Evolutionary conservation across 1,140 invertebrate genomes (phyloP).

Genomic region (Drosophila teissieri): DNA sequence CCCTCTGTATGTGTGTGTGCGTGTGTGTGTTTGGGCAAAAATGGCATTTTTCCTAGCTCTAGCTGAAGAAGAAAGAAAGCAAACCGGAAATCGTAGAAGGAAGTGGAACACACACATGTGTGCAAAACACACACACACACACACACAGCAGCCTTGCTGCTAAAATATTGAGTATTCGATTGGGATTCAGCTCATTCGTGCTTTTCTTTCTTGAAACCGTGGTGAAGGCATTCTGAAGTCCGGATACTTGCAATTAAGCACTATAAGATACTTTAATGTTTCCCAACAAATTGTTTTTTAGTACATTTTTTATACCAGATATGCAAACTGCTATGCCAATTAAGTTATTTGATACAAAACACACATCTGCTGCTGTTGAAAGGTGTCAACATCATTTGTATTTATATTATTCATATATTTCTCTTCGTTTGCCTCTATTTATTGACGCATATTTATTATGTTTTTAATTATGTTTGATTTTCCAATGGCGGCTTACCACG

Average conservation of each 20-base stretch:
- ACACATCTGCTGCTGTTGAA: too few species aligned
- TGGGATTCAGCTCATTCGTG: slow-evolving; percentile 25
- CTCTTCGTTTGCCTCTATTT: background rate
- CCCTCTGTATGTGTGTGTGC: slow-evolving; percentile 2
- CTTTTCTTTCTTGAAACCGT: background rate
- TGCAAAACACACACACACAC: slow-evolving; percentile 5
- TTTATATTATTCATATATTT: too few species aligned
- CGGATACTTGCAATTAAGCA: too few species aligned
- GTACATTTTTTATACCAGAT: too few species aligned
- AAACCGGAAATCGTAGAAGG: slow-evolving; percentile 66
- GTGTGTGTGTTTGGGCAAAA: slow-evolving; percentile 7
- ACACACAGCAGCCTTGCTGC: slow-evolving; percentile 25
- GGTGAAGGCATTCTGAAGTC: background rate
- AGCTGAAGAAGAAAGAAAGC: slow-evolving; percentile 19
- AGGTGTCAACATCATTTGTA: too few species aligned
- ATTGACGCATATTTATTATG: background rate
- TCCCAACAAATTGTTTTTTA: too few species aligned
- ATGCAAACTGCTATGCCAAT: too few species aligned
- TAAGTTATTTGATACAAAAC: too few species aligned
- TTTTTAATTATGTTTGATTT: background rate
- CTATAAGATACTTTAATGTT: background rate
- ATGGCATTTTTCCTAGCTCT: slow-evolving; percentile 18
- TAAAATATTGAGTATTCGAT: slow-evolving; percentile 53
- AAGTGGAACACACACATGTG: slow-evolving; percentile 31
- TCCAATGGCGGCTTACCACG: slow-evolving; percentile 3